Conservation (phyloP, 2,888 invertebrate species). For the Pterobdella sp. region DNA sequence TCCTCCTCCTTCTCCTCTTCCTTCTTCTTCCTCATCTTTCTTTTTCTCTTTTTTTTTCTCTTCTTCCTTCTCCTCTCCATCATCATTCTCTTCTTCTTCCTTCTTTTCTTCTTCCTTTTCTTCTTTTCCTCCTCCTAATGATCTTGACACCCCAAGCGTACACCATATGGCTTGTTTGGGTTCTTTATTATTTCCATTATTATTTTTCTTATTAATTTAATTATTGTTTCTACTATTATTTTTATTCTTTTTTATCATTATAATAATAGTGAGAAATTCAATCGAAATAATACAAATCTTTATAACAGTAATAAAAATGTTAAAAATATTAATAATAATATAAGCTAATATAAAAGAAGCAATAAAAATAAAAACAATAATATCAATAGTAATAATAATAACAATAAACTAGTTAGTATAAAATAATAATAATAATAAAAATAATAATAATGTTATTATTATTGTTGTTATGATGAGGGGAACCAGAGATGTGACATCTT, state of each 20-base stretch:
- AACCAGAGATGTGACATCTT: too few relatives aligned
- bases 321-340: background rate
- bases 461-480: too few relatives aligned
- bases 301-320: background rate
- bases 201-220: background rate
- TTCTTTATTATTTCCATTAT: background rate
- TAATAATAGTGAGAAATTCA: background rate
- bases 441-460: too few relatives aligned
- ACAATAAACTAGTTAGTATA: background rate
- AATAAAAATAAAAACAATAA: background rate
- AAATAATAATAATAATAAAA: slow-evolving; percentile 1
- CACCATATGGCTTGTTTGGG: too few relatives aligned
- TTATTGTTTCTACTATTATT: background rate
- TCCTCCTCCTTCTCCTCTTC: background rate
- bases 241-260: background rate
- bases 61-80: background rate
- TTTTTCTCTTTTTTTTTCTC: background rate
- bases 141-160: too few relatives aligned
- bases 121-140: background rate
- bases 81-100: background rate
- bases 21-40: background rate
- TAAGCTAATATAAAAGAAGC: background rate
- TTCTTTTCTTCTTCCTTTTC: background rate
- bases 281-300: background rate
- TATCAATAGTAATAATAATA: background rate